Evolutionary conservation across 2,113 vertebrate genomes (phyloP), one percentile per base, ranked within the genome.

Genomic region (Ivindomyrus marchei): DNA sequence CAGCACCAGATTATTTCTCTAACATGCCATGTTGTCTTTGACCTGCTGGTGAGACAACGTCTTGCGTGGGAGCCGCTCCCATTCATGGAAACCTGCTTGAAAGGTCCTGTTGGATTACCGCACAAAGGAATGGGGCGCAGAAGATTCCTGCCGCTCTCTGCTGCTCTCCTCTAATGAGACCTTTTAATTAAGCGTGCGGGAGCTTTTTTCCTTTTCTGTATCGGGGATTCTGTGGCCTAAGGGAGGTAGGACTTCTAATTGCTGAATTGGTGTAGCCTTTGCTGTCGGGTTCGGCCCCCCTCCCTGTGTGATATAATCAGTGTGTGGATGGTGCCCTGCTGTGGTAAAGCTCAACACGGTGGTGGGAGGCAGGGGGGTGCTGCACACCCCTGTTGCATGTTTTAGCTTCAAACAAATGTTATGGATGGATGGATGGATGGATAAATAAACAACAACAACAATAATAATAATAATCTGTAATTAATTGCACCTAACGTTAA

Each of bases 11-110:
- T 89, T 89, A 89, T 74, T n/a, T 31, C 89, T 85, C 36, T 85
- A 89, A 85, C 83, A 24, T 85, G 74, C 36, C 36, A 46, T 24
- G 17, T 89, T 89, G 89, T 77, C 89, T 89, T n/a, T 89, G 74
- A 84, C 89, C 89, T 46, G 52, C 74, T 52, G 74, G 83, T 89
- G 89, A 83, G 36, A 89, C 50, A 27, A 45, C 3, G 17, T 49
- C 77, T 39, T 85, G 77, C 21, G 10, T 42, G 77, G 89, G 77
- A 89, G 49, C 89, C 19, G 15, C 21, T 45, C 31, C 36, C 74
- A n/a, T 15, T 80, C 89, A 13, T 49, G 45, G 3, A 27, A 49
- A 84, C 31, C 24, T n/a, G 77, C 50, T 21, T 45, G n/a, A 52
- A 45, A 89, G 24, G 88, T 49, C 19, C 46, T 52, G 10, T 47